Evolutionary conservation across 2,113 vertebrate genomes (phyloP).

Genomic region (Labeo catla): DNA sequence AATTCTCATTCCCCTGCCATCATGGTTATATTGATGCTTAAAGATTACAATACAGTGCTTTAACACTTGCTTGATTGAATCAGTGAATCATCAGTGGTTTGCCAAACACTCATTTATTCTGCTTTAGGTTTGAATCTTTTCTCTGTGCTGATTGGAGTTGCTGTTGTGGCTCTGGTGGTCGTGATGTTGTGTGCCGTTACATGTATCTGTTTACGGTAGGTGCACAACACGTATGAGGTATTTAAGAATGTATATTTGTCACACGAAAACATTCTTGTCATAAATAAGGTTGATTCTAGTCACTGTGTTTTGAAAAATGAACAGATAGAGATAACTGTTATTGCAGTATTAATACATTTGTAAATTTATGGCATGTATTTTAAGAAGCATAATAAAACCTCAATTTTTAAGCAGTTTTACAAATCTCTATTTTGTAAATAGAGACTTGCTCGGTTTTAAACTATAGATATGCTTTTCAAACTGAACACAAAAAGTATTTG

Average conservation of each 20-base stretch:
- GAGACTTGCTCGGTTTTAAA: too few species aligned
- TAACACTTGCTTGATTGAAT: not conserved
- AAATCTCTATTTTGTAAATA: too few species aligned
- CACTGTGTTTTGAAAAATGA: too few species aligned
- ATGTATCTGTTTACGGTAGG: constrained; percentile 25
- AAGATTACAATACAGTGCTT: not conserved
- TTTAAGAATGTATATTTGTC: not conserved
- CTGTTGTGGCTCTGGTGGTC: not conserved
- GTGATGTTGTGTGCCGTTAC: not conserved
- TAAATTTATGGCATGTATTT: not conserved
- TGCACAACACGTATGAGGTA: not conserved
- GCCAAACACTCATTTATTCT: not conserved
- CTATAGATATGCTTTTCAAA: not conserved
- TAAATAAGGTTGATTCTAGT: too few species aligned
- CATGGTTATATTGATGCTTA: not conserved
- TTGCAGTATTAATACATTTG: too few species aligned
- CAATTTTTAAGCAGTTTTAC: too few species aligned
- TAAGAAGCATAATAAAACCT: too few species aligned
- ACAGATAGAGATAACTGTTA: too few species aligned
- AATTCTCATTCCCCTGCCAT: not conserved
- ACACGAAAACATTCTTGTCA: too few species aligned
- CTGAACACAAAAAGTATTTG: not conserved
- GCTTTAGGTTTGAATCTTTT: not conserved
- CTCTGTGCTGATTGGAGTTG: constrained; percentile 33
- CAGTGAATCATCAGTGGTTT: not conserved